Percentiles rank a stretch among this genome's conserved stretches.
phyloP scores from a whole-genome alignment of 2,797 vertebrate species.

The Hippocampus kuda region DNA sequence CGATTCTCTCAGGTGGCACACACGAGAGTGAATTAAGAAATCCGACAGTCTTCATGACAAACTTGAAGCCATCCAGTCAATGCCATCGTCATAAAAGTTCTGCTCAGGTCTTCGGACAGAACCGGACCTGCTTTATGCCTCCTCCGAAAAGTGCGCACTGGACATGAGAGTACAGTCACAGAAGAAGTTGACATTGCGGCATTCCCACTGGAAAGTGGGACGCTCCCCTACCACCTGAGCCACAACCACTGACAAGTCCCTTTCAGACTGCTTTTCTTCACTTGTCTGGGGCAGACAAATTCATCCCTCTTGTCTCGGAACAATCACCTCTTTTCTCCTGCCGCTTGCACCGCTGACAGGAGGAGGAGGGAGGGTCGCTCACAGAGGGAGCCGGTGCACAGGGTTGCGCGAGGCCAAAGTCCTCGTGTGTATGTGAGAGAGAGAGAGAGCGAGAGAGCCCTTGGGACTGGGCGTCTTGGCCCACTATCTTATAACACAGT shows the following conservation, averaged over 20 bases:
- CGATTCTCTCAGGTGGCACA: background rate
- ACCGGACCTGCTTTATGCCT: background rate
- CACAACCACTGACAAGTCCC: conserved; percentile 50
- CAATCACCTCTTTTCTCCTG: conserved; percentile 66
- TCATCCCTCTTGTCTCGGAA: conserved; percentile 64
- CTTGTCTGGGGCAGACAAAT: conserved; percentile 63
- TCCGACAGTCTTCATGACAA: background rate
- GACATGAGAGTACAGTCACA: background rate
- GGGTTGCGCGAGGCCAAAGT: conserved; percentile 42
- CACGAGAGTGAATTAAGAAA: background rate
- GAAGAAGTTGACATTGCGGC: conserved; percentile 41
- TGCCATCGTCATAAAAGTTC: background rate
- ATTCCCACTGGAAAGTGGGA: conserved; percentile 71
- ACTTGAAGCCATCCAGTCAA: background rate
- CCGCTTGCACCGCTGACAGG: conserved; percentile 46
- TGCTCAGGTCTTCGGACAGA: background rate
- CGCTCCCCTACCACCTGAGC: conserved; percentile 56
- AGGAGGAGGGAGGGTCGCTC: conserved; percentile 40
- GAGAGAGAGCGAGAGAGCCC: conserved; percentile 27
- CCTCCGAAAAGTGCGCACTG: background rate
- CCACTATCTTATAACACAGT: conserved; percentile 64
- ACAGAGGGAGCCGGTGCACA: conserved; percentile 35
- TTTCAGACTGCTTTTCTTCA: conserved; percentile 63
- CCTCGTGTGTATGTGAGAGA: conserved; percentile 34
- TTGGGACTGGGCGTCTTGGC: conserved; percentile 64